Evolutionary conservation across 2,888 invertebrate genomes (phyloP), one percentile per base, ranked within the genome.

Genomic region (Idaea biselata): DNA sequence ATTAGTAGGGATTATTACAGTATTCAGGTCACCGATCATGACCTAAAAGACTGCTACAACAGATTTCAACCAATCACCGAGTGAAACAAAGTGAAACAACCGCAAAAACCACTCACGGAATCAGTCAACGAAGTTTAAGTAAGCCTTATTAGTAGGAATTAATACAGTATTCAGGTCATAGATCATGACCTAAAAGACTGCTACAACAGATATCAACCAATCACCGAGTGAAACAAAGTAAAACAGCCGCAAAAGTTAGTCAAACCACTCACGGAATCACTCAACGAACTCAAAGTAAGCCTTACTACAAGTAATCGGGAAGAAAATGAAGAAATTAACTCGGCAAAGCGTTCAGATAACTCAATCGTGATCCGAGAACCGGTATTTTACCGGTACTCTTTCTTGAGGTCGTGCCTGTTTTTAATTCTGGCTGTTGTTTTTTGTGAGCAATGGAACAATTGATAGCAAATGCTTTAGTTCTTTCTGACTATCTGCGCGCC

Each of bases 261-360:
- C 44, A 11, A 44, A 44, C 44, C 44, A 44, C 44, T 44, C 44
- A 14, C 44, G 44, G 14, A 44, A 44, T 44, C 44, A 44, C 44
- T 44, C 44, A 44, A 44, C 44, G 11, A 44, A 44, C 14, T 44
- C 14, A 44, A 44, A 44, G 44, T 44, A 8, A 44, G 44, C 14
- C 44, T 44, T 44, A 44, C 44, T 44, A 44, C 44, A 44, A 44
- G 44, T 44, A 44, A 44, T 44, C 61, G 62, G 70, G 63, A 83
- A 85, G 83, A 86, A 86, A 88, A 88, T 88, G 84, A 87, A 88
- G 87, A 88, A 88, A 89, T 89, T 88, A 88, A 87, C 84, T 83
- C 81, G 84, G 83, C 86, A 88, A 85, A 84, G 83, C 80, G 80
- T 80, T 75, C 73, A 82, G 86, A 88, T 87, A 83, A 83, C 86